Base-by-base conservation (phyloP, 92 coral and sea anemone genomes). In the Phenganax marumi region DNA sequence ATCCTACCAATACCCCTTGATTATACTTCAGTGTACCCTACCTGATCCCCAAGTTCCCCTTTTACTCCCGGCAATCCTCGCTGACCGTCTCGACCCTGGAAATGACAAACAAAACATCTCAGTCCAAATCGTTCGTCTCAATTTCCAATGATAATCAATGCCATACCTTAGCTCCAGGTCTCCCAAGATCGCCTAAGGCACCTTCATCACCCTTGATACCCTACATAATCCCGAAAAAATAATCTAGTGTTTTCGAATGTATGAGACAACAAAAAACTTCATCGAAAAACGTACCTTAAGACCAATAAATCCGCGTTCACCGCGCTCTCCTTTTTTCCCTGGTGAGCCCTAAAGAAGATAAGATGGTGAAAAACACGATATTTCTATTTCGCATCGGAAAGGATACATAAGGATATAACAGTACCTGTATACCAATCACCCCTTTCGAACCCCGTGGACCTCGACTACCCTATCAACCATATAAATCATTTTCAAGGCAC, bases 391-490 rank as follows among this genome's bases (percentile, higher is more conserved):
- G 12, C 16, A 66, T 25, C 43, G 5, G 43, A 33, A 33, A 5
- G 43, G 43, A 33, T 33, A 33, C 2, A 33, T 0, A 33, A 33
- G 43, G 43, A 33, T 49, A 25, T 33, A n/a, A n/a, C n/a, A n/a
- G n/a, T n/a, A 66, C 72, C 19, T 1, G 0, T 25, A 66, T 25
- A 10, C 72, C 72, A 66, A 17, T 66, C 6, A 33, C 49, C 26
- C 72, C 72, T 19, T 66, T 66, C 12, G 22, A 11, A 4, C 81
- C 81, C 12, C 68, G 50, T 25, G 68, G 19, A 24, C 81, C 81
- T 54, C 81, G 51, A 76, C 16, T 33, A 76, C 81, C 81, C 81
- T 76, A 76, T 54, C 51, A 25, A 50, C 53, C 50, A 73, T 12
- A 49, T 10, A 43, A 70, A 33, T 1, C 43, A 33, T 33, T 1